These are phyloP conservation scores for Vulpes vulpes DNA, from an alignment of 2,113 vertebrate species.

Conservation along the genomic window DNA sequence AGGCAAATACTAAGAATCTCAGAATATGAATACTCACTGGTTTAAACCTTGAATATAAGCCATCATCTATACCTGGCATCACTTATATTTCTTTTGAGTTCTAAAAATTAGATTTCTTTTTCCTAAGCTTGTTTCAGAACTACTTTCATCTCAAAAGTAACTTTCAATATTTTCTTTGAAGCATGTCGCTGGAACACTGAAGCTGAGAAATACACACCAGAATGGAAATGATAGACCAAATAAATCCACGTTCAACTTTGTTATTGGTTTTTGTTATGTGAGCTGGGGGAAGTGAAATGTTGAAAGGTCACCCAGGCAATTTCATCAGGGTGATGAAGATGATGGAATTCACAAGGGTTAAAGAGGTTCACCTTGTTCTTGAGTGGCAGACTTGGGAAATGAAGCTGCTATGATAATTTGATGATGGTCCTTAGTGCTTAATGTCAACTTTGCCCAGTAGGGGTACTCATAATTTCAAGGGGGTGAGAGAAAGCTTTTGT, in stretches of 20 bases:
- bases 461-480: neutral
- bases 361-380: neutral
- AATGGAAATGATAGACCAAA: neutral
- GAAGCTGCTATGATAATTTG: neutral
- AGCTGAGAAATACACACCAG: neutral
- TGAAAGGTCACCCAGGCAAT: neutral
- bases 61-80: neutral
- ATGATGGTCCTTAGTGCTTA: neutral
- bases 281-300: neutral
- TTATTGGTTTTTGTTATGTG: neutral
- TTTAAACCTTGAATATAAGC: constrained; percentile 50
- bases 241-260: neutral
- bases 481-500: neutral
- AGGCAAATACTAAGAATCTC: neutral
- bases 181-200: neutral
- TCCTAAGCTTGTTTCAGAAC: constrained; percentile 1
- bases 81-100: constrained; percentile 58
- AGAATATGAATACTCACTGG: neutral
- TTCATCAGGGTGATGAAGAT: neutral
- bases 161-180: constrained; percentile 66
- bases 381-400: neutral
- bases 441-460: neutral
- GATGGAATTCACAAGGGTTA: neutral
- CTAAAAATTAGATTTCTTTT: constrained; percentile 50
- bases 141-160: constrained; percentile 19